phyloP scores from a whole-genome alignment of 2,113 vertebrate species.

The Thomomys bottae region DNA sequence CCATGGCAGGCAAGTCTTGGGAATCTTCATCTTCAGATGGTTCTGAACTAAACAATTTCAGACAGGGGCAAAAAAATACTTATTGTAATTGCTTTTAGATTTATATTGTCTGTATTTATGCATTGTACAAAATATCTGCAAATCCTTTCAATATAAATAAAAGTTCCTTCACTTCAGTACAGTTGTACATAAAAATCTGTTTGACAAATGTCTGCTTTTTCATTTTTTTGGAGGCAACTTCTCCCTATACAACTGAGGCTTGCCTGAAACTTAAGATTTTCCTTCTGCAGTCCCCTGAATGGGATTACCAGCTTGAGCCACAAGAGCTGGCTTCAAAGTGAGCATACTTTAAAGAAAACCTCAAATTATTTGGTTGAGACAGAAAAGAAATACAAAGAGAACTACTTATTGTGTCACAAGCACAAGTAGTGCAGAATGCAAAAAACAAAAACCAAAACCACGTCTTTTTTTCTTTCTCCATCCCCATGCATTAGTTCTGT shows the following conservation, averaged over 20 bases:
- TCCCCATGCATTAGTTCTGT: not conserved
- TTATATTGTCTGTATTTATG: not conserved
- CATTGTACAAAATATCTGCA: not conserved
- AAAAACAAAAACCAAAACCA: no score
- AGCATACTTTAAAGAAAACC: not conserved
- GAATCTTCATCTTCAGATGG: conserved; percentile 81
- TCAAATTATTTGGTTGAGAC: conserved; percentile 1
- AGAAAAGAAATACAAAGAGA: not conserved
- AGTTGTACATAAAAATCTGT: not conserved
- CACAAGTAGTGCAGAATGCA: not conserved
- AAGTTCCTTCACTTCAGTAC: conserved; percentile 18
- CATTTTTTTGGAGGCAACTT: no score
- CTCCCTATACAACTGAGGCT: no score
- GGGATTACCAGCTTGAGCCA: no score
- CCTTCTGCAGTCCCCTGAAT: no score
- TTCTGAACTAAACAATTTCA: conserved; percentile 80
- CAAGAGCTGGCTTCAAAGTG: no score
- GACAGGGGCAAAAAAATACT: not conserved
- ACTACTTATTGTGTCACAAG: not conserved
- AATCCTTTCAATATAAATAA: conserved; percentile 31
- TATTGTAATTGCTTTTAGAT: not conserved
- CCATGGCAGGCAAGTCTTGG: conserved; percentile 49
- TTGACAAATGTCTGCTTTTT: not conserved
- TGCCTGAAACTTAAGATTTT: no score
- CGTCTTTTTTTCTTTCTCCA: not conserved